These are phyloP conservation scores for Noctuana brunneofusca DNA, from an alignment of 2,888 invertebrate species.

Conservation along the genomic window DNA sequence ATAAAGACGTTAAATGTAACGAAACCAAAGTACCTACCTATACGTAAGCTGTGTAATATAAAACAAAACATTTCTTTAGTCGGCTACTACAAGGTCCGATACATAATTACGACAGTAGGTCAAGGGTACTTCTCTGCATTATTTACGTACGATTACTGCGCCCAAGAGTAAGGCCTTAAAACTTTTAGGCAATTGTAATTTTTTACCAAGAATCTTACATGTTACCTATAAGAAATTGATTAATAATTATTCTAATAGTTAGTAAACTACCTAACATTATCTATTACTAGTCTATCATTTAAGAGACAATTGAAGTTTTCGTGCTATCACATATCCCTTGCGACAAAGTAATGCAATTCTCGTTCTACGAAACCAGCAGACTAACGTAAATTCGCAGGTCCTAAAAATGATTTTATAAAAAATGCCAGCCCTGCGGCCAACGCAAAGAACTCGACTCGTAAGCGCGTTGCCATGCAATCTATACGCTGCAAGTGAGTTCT, in stretches of 20 bases:
- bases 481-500: constrained; percentile 42
- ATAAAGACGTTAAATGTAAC: too few relatives aligned
- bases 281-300: too few relatives aligned
- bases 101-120: constrained; percentile 15
- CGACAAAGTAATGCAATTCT: background rate
- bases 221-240: background rate
- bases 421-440: constrained; percentile 23
- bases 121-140: constrained; percentile 13
- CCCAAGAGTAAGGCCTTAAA: background rate
- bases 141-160: background rate
- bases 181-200: background rate
- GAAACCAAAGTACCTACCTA: background rate
- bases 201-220: background rate
- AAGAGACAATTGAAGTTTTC: too few relatives aligned
- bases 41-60: constrained; percentile 8
- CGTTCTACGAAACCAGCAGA: background rate
- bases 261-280: too few relatives aligned
- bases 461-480: constrained; percentile 35
- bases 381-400: background rate
- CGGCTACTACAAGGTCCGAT: constrained; percentile 3
- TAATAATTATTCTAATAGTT: too few relatives aligned
- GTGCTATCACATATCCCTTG: too few relatives aligned
- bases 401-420: background rate
- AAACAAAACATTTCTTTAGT: constrained; percentile 9
- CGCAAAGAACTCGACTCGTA: constrained; percentile 23